phyloP scores from a whole-genome alignment of 2,888 invertebrate genomes.

The Melipona bicolor region DNA sequence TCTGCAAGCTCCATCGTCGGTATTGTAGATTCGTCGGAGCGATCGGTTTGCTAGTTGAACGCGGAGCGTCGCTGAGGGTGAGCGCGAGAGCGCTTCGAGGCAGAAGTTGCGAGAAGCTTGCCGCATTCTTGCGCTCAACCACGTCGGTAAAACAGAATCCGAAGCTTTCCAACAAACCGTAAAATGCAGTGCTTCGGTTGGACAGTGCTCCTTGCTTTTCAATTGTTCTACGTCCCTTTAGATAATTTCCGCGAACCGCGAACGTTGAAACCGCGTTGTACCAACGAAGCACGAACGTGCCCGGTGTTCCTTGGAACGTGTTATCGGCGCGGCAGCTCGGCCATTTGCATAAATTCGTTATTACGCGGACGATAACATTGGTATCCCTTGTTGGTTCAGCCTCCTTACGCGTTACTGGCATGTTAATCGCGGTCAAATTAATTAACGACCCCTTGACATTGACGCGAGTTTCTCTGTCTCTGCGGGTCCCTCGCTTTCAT shows the following conservation, averaged over 20 bases:
- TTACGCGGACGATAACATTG: slow-evolving; percentile 31
- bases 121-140: background rate
- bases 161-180: slow-evolving; percentile 41
- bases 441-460: slow-evolving; percentile 22
- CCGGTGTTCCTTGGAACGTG: background rate
- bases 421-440: slow-evolving; percentile 21
- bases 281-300: slow-evolving; percentile 12
- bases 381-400: slow-evolving; percentile 16
- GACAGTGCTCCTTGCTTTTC: background rate
- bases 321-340: background rate
- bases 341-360: slow-evolving; percentile 35
- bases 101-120: slow-evolving; percentile 53
- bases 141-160: slow-evolving; percentile 56
- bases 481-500: background rate
- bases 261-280: background rate
- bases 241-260: background rate
- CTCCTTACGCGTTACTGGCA: slow-evolving; percentile 16
- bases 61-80: slow-evolving; percentile 24
- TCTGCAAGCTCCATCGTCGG: slow-evolving; percentile 32
- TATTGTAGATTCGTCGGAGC: slow-evolving; percentile 23
- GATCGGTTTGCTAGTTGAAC: slow-evolving; percentile 32
- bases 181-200: background rate
- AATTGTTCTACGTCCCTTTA: background rate
- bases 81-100: slow-evolving; percentile 37
- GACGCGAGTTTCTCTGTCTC: background rate